Evolutionary conservation across 1,140 invertebrate species (phyloP), one percentile per base, ranked within the genome.

Genomic region (Triops cancriformis): DNA sequence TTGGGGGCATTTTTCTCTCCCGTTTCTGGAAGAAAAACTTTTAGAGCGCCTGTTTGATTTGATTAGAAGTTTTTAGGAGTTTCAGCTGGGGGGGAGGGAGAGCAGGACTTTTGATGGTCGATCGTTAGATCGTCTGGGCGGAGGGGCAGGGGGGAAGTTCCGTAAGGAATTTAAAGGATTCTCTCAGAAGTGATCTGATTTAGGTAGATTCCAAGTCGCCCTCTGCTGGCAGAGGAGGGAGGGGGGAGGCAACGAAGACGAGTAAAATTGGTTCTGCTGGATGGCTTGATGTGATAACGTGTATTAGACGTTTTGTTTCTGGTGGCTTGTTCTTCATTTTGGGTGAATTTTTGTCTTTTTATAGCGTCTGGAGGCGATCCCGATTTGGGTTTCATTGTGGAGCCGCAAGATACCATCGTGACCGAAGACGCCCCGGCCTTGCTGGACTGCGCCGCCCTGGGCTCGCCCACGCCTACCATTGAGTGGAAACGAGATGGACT

Each of bases 401-500:
- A 86, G 79, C 86, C 86, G 11, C 78, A 79, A n/a, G 83, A 86
- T 76, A 80, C 83, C 27, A 82, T 86, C n/a, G 84, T 82, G 23
- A 82, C 82, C 12, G 80, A 82, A 28, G 83, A 80, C 77, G 80
- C 76, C 76, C 82, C 81, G 37, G 85, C 78, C 80, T 81, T 82
- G 77, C 83, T 87, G 79, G 84, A 83, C 80, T 87, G 83, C 83
- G 83, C 83, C 77, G 82, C 80, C 78, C 82, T 80, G 77, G 83
- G 80, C 51, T 82, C 73, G 12, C 79, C 81, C 42, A 78, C 79
- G 10, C 82, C 83, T 1, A 76, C 72, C n/a, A 85, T 85, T 74
- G 78, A 81, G 9, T 87, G 86, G 86, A 84, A 83, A 73, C 83
- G 83, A 78, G 85, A 87, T 81, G 82, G 83, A 4, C 75, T 82